Base-by-base conservation (phyloP, 2,888 invertebrate species). In the Ophioninae sp. region DNA sequence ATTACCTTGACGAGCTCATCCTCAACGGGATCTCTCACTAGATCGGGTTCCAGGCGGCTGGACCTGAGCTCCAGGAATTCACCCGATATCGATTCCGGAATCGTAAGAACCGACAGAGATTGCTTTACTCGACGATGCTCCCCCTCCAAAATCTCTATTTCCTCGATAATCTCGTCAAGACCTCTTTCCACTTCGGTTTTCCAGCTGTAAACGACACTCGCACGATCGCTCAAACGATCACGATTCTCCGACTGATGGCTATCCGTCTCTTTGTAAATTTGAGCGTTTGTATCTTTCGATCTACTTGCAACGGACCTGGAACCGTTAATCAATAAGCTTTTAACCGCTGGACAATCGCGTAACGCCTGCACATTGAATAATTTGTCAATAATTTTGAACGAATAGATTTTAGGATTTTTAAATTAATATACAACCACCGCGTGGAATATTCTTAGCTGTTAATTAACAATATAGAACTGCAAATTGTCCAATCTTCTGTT, bases 11-110 rank as follows among this genome's bases (percentile, higher is more conserved):
- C 95, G 13, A 97, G 92, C 91, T 97, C 96, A 86, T 96, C 96
- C 91, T 97, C 97, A 10, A 96, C 96, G 70, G 95, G 93, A 89
- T 97, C 97, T 7, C 96, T 94, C 0, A 96, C 96, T 67, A 97
- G 93, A 92, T 97, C 97, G 0, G 96, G 95, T 88, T 95, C 95
- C 23, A 95, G 94, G 13, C 97, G 94, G 44, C 95, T 95, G 0
- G 96, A 95, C 64, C 97, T 94, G 56, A 96, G 93, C 61, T 96
- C 95, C 69, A 97, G 93, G 89, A 97, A 97, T 92, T 97, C 97
- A 81, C 95, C 95, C 0, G 95, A 95, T 88, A 97, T 97, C 0
- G 96, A 94, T 93, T 96, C 96, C 0, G 96, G 96, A 82, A 96
- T 92, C 90, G 95, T 95, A 6, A 97, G 90, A 0, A 95, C 95